Conservation (phyloP, 2,113 vertebrate species). For the Chloropsis cyanopogon region DNA sequence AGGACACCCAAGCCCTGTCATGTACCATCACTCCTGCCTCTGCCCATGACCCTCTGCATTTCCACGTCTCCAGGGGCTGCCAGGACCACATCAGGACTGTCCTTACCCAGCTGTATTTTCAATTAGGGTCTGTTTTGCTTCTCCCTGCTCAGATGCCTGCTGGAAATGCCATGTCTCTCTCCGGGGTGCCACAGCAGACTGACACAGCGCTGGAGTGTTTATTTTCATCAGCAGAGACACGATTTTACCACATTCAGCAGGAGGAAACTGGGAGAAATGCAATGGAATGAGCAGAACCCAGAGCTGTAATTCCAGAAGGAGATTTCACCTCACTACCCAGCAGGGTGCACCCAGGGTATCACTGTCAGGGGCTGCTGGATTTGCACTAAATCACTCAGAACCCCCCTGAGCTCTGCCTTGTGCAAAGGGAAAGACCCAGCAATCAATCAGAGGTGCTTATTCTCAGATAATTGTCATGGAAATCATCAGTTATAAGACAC, state of each 20-base stretch:
- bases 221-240: neutral
- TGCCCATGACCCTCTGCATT: accelerated
- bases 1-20: neutral
- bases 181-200: neutral
- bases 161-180: neutral
- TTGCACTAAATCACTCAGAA: neutral
- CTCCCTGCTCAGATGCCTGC: neutral
- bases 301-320: neutral
- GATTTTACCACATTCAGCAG: neutral
- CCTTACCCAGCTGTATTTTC: neutral
- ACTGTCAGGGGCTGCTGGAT: neutral
- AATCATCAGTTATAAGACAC: neutral
- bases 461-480: neutral
- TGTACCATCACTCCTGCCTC: accelerated
- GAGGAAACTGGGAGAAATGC: neutral
- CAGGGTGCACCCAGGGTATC: neutral
- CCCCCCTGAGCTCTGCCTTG: neutral
- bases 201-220: neutral
- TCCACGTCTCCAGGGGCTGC: neutral
- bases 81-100: neutral
- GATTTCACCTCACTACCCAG: neutral
- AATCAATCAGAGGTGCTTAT: neutral
- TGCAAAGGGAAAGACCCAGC: neutral
- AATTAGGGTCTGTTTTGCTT: neutral
- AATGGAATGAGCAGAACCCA: neutral